These are phyloP conservation scores for Carcinoscorpius rotundicauda DNA, from an alignment of 1,140 invertebrate species.

Conservation along the genomic window DNA sequence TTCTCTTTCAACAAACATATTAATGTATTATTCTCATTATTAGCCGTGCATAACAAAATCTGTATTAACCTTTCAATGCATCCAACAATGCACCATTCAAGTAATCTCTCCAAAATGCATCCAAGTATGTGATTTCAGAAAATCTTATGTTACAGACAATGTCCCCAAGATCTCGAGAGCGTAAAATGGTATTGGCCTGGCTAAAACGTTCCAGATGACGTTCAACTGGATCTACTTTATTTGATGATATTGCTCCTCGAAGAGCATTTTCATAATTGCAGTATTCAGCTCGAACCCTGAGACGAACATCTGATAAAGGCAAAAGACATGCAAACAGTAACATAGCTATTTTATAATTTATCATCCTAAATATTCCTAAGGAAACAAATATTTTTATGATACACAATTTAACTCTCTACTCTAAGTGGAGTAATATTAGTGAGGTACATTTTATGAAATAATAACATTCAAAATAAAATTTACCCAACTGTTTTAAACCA, in stretches of 20 bases:
- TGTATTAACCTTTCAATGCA: conserved; percentile 29
- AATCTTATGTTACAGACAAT: conserved; percentile 36
- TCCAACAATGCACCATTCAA: conserved; percentile 33
- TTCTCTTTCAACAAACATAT: no score
- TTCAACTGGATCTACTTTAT: conserved; percentile 29
- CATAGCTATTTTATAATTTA: no score
- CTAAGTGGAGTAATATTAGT: no score
- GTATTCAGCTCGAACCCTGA: conserved; percentile 22
- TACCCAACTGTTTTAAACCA: no score
- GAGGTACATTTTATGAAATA: no score
- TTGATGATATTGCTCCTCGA: conserved; percentile 27
- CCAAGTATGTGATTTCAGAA: conserved; percentile 33
- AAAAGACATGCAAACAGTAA: no score
- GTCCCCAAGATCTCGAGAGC: conserved; percentile 31
- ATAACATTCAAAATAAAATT: no score
- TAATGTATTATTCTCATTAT: no score
- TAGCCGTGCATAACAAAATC: no score
- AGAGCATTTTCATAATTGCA: conserved; percentile 27
- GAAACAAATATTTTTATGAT: no score
- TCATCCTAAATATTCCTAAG: no score
- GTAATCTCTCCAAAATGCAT: conserved; percentile 36
- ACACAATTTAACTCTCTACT: no score
- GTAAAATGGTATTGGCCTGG: conserved; percentile 31
- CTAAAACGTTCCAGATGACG: conserved; percentile 31
- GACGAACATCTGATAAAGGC: conserved; percentile 18